Conservation (phyloP, 2,888 invertebrate genomes). For the Imbricaverruca yamaguchii region DNA sequence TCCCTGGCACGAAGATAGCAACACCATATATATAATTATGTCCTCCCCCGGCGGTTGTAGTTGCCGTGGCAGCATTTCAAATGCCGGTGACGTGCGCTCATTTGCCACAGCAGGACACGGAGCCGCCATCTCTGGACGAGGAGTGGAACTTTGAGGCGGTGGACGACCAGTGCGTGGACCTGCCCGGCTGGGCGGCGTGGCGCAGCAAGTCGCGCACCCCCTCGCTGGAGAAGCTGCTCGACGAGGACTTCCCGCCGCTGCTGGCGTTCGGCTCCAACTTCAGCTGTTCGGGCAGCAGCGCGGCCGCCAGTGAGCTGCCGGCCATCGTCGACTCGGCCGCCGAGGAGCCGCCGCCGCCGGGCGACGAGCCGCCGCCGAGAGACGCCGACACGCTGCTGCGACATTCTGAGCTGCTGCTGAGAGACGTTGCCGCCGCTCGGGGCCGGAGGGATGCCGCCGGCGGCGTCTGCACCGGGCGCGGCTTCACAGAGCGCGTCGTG, state of each 20-base stretch:
- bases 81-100: too few relatives aligned
- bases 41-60: too few relatives aligned
- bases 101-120: background rate
- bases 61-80: too few relatives aligned
- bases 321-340: background rate
- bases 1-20: too few relatives aligned
- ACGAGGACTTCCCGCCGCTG: constrained; percentile 17
- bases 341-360: too few relatives aligned
- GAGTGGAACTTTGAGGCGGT: background rate
- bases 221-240: background rate
- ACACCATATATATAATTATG: too few relatives aligned
- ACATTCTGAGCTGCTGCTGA: too few relatives aligned
- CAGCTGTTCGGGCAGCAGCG: background rate
- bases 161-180: background rate
- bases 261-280: background rate
- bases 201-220: constrained; percentile 11
- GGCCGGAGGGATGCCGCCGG: background rate
- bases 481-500: background rate
- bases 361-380: too few relatives aligned
- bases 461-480: background rate
- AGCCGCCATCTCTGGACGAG: constrained; percentile 3
- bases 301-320: background rate
- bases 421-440: too few relatives aligned
- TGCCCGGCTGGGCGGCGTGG: constrained; percentile 11
- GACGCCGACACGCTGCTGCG: too few relatives aligned